phyloP scores from a whole-genome alignment of 2,888 invertebrate genomes.

The Lasioglossum lativentre region DNA sequence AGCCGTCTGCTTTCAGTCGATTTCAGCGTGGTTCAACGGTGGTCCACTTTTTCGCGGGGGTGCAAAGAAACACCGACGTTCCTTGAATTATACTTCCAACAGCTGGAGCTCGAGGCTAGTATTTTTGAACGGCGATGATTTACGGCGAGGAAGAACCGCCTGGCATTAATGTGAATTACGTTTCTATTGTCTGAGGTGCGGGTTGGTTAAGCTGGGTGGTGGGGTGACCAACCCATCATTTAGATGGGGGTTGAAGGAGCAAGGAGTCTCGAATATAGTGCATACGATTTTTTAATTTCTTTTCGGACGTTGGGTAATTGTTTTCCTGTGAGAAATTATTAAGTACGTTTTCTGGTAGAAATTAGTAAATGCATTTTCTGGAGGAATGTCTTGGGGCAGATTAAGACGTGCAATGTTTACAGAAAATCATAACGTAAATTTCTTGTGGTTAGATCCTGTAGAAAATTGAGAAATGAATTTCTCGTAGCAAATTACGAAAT shows the following conservation, averaged over 20 bases:
- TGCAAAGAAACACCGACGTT: not conserved
- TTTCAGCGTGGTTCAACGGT: not conserved
- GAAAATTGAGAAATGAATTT: no score
- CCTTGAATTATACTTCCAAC: not conserved
- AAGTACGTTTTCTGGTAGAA: no score
- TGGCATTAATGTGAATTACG: constrained; percentile 7
- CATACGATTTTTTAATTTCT: no score
- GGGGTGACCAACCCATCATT: not conserved
- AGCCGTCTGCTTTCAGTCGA: not conserved
- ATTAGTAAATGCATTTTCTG: no score
- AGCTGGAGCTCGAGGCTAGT: not conserved
- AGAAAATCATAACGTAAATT: no score
- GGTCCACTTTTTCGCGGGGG: not conserved
- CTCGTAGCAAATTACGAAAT: no score
- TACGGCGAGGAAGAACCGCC: not conserved
- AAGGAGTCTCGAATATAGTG: no score
- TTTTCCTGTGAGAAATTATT: no score
- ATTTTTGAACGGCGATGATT: constrained; percentile 6
- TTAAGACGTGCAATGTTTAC: no score
- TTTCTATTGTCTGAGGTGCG: not conserved
- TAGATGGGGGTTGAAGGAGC: not conserved
- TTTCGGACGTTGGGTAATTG: no score
- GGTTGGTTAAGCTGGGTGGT: not conserved
- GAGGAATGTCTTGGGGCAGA: no score
- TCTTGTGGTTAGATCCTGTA: no score